phyloP scores from a whole-genome alignment of 2,797 vertebrate genomes.

The Babyrousa celebensis region DNA sequence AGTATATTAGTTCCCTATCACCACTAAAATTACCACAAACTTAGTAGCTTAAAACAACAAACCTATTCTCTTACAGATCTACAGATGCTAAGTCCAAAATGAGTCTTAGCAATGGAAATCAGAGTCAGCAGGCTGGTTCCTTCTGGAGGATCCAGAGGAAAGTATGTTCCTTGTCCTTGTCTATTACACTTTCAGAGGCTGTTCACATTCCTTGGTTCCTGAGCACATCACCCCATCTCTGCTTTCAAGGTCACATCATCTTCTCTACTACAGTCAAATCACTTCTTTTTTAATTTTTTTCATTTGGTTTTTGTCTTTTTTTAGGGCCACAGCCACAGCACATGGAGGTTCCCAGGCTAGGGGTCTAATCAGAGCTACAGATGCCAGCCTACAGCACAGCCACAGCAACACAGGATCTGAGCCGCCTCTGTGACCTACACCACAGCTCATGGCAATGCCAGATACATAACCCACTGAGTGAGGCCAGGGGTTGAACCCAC shows the following conservation, averaged over 20 bases:
- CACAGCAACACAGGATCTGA: too few species aligned
- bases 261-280: neutral
- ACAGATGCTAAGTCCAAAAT: neutral
- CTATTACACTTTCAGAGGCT: neutral
- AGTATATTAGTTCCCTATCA: neutral
- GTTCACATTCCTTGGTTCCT: neutral
- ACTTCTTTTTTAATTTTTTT: too few species aligned
- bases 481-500: too few species aligned
- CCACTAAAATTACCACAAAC: neutral
- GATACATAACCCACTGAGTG: too few species aligned
- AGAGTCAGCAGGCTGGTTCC: neutral
- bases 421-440: too few species aligned
- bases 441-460: too few species aligned
- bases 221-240: neutral
- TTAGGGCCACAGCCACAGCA: too few species aligned
- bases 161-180: neutral
- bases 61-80: neutral
- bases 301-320: too few species aligned
- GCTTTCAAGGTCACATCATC: neutral
- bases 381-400: too few species aligned
- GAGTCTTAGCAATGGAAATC: neutral
- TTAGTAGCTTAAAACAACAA: slow-evolving; percentile 1
- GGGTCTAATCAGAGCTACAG: too few species aligned
- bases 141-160: neutral
- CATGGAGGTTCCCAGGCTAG: too few species aligned